phyloP scores from a whole-genome alignment of 2,888 invertebrate species.

The Tipula unca region DNA sequence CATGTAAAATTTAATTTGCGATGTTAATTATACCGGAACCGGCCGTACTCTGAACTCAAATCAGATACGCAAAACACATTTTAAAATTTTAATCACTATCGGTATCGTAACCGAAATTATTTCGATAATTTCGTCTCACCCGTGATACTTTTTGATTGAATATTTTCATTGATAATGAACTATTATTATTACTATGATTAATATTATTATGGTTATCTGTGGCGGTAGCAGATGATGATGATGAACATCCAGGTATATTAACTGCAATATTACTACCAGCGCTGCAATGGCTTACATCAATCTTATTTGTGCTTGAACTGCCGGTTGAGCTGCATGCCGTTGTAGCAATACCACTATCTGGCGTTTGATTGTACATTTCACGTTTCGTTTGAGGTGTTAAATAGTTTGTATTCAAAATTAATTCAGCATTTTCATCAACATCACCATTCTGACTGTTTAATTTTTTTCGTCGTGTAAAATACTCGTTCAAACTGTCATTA shows the following conservation, averaged over 20 bases:
- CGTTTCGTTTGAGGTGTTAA: conserved; percentile 19
- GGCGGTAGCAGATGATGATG: not conserved
- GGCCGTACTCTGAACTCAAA: not conserved
- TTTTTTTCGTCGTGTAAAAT: conserved; percentile 24
- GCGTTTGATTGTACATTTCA: conserved; percentile 27
- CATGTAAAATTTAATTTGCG: not conserved
- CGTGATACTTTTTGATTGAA: conserved; percentile 50
- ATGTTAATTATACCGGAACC: not conserved
- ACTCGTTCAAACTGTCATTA: conserved; percentile 26
- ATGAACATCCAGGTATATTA: not conserved
- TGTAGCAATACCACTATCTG: conserved; percentile 33
- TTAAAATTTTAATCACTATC: conserved; percentile 49
- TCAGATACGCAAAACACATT: not conserved
- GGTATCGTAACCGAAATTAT: conserved; percentile 51
- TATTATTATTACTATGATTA: conserved; percentile 22
- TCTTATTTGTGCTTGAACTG: conserved; percentile 23
- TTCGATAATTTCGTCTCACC: conserved; percentile 53
- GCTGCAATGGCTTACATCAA: not conserved
- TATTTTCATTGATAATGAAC: conserved; percentile 28
- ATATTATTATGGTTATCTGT: not conserved
- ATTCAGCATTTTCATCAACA: conserved; percentile 16
- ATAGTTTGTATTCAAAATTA: not conserved
- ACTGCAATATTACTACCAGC: conserved; percentile 21
- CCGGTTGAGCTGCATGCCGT: conserved; percentile 28
- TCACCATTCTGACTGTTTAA: conserved; percentile 21